Evolutionary conservation across 2,888 invertebrate species (phyloP), one percentile per base, ranked within the genome.

Genomic region (Hemistola chrysoprasaria): DNA sequence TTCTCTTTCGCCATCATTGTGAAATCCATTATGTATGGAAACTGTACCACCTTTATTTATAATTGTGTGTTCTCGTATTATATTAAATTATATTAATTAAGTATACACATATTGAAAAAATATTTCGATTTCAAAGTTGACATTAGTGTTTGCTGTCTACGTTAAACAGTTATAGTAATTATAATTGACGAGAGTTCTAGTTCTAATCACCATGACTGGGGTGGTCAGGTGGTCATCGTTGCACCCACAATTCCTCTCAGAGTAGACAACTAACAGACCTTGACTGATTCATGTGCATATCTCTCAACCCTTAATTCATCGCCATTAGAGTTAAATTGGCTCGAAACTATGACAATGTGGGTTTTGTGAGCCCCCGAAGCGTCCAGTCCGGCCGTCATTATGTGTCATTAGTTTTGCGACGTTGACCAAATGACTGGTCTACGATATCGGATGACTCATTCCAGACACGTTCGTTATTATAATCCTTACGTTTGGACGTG

Each of bases 381-480:
- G 71, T 71, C 66, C 73, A 68, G 71, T 63, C 67, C 73, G 65
- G 77, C 71, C 77, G 78, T 85, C 86, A 88, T 88, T 88, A 87
- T 82, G 84, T 87, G 84, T 84, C 86, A 87, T 88, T 88, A 88
- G 86, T 86, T 87, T 86, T 85, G 87, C 87, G 86, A 88, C 86
- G 81, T 82, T 86, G 85, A 86, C 87, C 87, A 85, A 86, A 86
- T 85, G 84, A 86, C 86, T 83, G 75, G 82, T 73, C 84, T 77
- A 78, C 70, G 22, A 39, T 85, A 86, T 88, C 86, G 77, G 73
- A 85, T 88, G 87, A 86, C 85, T 85, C 86, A 85, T 84, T 85
- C 76, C 59, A 68, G 40, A 47, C 32, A 33, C 32, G 42, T 24
- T 70, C 71, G 74, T 82, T 77, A 85, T 85, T 86, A 84, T 49